phyloP scores from a whole-genome alignment of 2,797 vertebrate genomes.

The Trachops cirrhosus region DNA sequence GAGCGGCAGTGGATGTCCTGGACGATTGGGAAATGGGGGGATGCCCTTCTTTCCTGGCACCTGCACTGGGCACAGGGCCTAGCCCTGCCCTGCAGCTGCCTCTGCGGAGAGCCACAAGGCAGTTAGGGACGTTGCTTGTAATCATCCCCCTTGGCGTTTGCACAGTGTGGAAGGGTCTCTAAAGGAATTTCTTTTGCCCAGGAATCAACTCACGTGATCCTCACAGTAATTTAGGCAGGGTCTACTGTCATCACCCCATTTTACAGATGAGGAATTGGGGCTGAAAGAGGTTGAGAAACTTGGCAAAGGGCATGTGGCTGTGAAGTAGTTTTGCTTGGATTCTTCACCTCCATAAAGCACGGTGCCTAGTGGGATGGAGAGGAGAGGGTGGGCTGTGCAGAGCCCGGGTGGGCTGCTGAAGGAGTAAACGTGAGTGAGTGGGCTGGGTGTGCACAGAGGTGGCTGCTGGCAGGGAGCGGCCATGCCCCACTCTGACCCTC shows the following conservation, averaged over 20 bases:
- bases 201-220: not conserved
- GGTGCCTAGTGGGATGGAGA: not conserved
- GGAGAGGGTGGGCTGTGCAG: not conserved
- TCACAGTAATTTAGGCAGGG: not conserved
- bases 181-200: not conserved
- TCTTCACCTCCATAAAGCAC: not conserved
- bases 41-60: not conserved
- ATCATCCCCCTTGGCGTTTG: not conserved
- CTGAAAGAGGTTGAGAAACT: not conserved
- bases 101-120: not conserved
- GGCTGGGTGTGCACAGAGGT: not conserved
- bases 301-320: not conserved
- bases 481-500: accelerated
- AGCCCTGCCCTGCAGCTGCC: not conserved
- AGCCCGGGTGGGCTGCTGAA: not conserved
- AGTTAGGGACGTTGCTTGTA: not conserved
- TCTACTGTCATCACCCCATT: not conserved
- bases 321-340: not conserved
- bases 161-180: not conserved
- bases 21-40: not conserved
- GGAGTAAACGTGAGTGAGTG: not conserved
- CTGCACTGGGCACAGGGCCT: not conserved
- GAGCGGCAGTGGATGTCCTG: not conserved
- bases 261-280: not conserved
- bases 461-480: not conserved